Conservation (phyloP, 1,140 invertebrate genomes). For the Ericerus pela region DNA sequence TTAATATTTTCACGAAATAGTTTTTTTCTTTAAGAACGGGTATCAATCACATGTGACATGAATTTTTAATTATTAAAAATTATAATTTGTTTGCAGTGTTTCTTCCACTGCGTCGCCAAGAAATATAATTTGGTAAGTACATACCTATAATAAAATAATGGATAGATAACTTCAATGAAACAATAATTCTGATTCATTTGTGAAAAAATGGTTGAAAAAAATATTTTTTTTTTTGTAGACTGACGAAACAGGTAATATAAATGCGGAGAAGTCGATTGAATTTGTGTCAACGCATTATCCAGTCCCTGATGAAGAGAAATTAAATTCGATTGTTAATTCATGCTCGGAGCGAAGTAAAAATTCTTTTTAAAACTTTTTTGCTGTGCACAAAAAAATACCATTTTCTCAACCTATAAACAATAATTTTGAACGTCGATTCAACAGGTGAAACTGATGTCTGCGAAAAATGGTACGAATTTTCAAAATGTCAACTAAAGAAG, state of each 20-base stretch:
- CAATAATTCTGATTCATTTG: too few relatives aligned
- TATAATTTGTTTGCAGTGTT: slow-evolving; percentile 3
- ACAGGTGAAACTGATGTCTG: background rate
- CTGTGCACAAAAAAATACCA: too few relatives aligned
- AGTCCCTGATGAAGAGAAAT: background rate
- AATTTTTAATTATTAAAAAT: too few relatives aligned
- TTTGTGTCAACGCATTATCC: background rate
- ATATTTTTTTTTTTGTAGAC: slow-evolving; percentile 1
- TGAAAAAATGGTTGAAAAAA: too few relatives aligned
- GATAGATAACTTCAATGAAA: too few relatives aligned
- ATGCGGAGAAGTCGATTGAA: background rate
- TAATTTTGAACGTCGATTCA: background rate
- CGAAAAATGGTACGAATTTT: slow-evolving; percentile 3
- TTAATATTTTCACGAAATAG: too few relatives aligned
- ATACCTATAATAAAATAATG: background rate
- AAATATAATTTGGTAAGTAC: background rate
- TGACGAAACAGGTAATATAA: background rate
- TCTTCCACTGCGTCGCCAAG: background rate
- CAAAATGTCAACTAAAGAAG: slow-evolving; percentile 6
- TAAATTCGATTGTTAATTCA: background rate
- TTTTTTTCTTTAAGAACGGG: too few relatives aligned
- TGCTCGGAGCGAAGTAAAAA: background rate
- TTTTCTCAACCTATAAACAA: background rate
- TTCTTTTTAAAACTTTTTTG: too few relatives aligned
- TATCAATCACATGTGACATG: too few relatives aligned